Conservation (phyloP, 2,888 invertebrate species). For the Eubasilissa splendida region DNA sequence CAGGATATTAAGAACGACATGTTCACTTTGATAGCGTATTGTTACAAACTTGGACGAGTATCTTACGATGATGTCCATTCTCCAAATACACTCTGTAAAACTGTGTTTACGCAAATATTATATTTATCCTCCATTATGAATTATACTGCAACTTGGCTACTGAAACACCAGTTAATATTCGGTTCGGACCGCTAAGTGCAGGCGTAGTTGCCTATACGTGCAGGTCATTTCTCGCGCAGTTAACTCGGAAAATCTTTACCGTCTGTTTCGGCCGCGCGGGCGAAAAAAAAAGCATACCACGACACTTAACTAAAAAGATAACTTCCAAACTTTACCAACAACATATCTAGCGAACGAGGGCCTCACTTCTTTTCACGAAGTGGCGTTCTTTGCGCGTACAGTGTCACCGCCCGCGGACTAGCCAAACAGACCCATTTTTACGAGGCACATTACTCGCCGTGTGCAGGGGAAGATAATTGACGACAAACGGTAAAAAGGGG, state of each 20-base stretch:
- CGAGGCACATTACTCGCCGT: neutral
- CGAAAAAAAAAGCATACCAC: neutral
- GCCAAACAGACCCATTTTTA: slow-evolving; percentile 12
- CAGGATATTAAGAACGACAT: too few relatives aligned
- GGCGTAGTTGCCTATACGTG: neutral
- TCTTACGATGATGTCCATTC: too few relatives aligned
- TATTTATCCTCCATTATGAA: too few relatives aligned
- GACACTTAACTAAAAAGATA: neutral
- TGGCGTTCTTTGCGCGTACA: neutral
- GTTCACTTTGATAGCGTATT: too few relatives aligned
- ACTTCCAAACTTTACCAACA: neutral
- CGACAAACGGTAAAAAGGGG: slow-evolving; percentile 26
- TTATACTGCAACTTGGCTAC: too few relatives aligned
- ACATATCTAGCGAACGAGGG: neutral
- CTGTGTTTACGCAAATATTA: too few relatives aligned
- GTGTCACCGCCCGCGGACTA: too few relatives aligned
- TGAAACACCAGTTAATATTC: too few relatives aligned
- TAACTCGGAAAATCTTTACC: neutral
- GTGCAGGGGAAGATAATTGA: neutral
- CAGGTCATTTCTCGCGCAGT: slow-evolving; percentile 4
- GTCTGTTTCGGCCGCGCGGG: neutral
- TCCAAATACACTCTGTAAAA: too few relatives aligned
- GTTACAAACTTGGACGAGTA: too few relatives aligned
- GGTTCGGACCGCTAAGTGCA: too few relatives aligned
- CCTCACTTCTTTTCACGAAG: neutral